phyloP scores from a whole-genome alignment of 1,140 invertebrate genomes.

The Musca domestica region DNA sequence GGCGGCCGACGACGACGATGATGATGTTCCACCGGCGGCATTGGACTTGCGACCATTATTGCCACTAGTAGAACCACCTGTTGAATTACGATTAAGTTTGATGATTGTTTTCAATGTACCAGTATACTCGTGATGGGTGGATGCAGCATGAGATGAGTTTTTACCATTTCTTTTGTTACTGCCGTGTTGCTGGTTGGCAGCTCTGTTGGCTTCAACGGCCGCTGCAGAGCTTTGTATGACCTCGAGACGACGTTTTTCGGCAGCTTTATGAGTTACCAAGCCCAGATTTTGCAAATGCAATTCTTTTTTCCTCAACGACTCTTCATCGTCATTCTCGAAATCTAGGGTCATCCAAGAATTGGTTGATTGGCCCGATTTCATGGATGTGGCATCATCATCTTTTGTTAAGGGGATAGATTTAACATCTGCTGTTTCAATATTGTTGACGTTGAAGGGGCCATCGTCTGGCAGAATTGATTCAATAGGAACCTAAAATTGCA shows the following conservation, averaged over 20 bases:
- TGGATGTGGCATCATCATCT: conserved; percentile 25
- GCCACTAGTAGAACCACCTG: conserved; percentile 28
- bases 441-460: not conserved
- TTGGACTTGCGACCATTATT: conserved; percentile 32
- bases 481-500: no score
- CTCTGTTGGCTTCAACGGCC: conserved; percentile 38
- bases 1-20: not conserved
- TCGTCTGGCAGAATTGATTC: no score
- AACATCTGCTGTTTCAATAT: not conserved
- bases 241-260: conserved; percentile 55
- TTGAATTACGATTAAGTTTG: conserved; percentile 62
- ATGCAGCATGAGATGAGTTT: conserved; percentile 34
- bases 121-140: conserved; percentile 58
- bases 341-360: conserved; percentile 26
- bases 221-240: conserved; percentile 45
- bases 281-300: conserved; percentile 65
- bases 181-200: conserved; percentile 47
- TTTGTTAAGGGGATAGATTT: conserved; percentile 1
- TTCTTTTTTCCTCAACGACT: conserved; percentile 57
- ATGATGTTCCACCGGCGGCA: conserved; percentile 38
- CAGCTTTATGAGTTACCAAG: conserved; percentile 63
- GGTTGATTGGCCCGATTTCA: conserved; percentile 27
- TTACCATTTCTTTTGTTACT: conserved; percentile 41
- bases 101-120: conserved; percentile 78
- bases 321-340: conserved; percentile 31